These are phyloP conservation scores for Bubalus kerabau DNA, from an alignment of 2,113 vertebrate genomes.

Conservation along the genomic window DNA sequence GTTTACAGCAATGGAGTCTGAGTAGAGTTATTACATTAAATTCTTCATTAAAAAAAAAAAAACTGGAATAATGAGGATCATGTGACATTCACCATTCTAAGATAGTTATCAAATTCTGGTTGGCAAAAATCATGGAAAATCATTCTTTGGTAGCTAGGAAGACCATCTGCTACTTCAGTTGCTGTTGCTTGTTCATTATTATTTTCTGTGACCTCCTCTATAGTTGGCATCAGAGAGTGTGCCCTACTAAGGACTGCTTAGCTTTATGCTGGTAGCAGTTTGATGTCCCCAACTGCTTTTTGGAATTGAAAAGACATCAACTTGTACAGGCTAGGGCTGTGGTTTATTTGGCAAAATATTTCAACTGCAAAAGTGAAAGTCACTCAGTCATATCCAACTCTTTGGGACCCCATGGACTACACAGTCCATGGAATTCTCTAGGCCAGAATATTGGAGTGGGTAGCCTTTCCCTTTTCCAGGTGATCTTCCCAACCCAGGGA, in stretches of 20 bases:
- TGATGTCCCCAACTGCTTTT: not conserved
- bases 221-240: not conserved
- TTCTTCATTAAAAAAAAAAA: not conserved
- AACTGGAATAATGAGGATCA: not conserved
- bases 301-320: not conserved
- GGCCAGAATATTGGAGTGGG: not conserved
- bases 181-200: not conserved
- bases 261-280: not conserved
- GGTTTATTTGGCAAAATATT: not conserved
- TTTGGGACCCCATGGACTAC: not conserved
- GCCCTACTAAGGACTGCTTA: not conserved
- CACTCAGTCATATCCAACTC: not conserved
- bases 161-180: not conserved
- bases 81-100: not conserved
- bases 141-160: not conserved
- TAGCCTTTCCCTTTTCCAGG: not conserved
- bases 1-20: not conserved
- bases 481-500: not conserved
- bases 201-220: not conserved
- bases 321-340: not conserved
- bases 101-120: not conserved
- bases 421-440: not conserved
- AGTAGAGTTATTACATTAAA: not conserved
- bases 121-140: not conserved
- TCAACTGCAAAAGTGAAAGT: not conserved